Evolutionary conservation across 1,140 invertebrate species (phyloP), one percentile per base, ranked within the genome.

Genomic region (Drosophila subobscura): DNA sequence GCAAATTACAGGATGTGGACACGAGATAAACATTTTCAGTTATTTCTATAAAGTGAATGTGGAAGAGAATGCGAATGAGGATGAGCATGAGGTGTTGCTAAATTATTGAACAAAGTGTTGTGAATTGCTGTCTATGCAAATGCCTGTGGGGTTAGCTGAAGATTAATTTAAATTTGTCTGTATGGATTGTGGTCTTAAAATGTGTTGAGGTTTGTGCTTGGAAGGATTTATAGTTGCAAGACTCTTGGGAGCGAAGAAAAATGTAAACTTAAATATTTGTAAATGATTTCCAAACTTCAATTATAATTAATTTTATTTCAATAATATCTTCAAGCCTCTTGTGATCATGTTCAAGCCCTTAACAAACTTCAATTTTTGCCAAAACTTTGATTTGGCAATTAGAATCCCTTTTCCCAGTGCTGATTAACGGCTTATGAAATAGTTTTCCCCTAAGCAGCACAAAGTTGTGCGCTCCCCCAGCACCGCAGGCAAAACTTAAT

Each of bases 21-120:
- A 44, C 51, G 23, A 16, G 20, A 20, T n/a, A 54, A 55, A 55
- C 49, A 47, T 33, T 29, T 29, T 23, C 25, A 61, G 27, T 20
- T 57, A 29, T 29, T 57, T 23, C 12, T 0, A 10, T 33, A 10
- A 2, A 33, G 29, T 3, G 27, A 29, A 29, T 20, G 16, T 20
- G 16, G 16, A 20, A 20, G 16, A 20, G 16, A 20, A 20, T 20
- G 16, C 16, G 16, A 20, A 20, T 20, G 16, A 20, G 8, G 5
- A n/a, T 10, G 25, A 20, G 27, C 1, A 3, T 41, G 33, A 56
- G 65, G 65, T 68, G 65, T 56, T 56, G 29, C 10, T 67, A 65
- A 67, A 67, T 67, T 67, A 68, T 68, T 68, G 49, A 68, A 56
- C 41, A 56, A 56, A 55, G 50, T 56, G 44, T 49, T 55, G 33